These are phyloP conservation scores for Corythoichthys intestinalis DNA, from an alignment of 2,113 vertebrate genomes.

Conservation along the genomic window DNA sequence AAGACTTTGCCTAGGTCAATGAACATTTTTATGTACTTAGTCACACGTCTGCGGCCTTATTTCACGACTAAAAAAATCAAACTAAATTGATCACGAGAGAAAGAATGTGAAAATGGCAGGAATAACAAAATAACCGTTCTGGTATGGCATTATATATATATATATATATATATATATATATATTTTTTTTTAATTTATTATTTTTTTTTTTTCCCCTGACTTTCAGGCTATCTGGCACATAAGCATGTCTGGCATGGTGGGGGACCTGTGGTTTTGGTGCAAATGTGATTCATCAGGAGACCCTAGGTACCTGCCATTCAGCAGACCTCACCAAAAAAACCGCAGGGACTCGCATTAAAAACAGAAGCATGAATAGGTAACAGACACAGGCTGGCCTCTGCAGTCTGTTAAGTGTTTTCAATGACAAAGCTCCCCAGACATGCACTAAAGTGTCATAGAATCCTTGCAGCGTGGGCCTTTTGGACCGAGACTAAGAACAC, in stretches of 20 bases:
- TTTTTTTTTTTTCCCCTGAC: constrained; percentile 51
- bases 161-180: no score
- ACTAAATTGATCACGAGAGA: constrained; percentile 37
- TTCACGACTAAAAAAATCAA: constrained; percentile 38
- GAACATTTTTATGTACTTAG: constrained; percentile 13
- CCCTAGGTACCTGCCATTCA: constrained; percentile 53
- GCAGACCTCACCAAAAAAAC: constrained; percentile 38
- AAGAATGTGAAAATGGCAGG: constrained; percentile 41
- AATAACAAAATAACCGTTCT: constrained; percentile 16
- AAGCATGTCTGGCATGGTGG: constrained; percentile 51
- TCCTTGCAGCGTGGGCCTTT: constrained; percentile 38
- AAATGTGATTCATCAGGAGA: constrained; percentile 61
- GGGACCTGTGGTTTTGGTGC: constrained; percentile 64
- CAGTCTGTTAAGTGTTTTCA: constrained; percentile 70
- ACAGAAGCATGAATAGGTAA: constrained; percentile 33
- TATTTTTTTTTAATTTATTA: constrained; percentile 45
- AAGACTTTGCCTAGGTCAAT: constrained; percentile 30
- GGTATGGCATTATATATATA: constrained; percentile 31
- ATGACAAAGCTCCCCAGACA: constrained; percentile 55
- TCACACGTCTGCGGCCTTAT: constrained; percentile 18
- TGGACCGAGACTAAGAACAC: constrained; percentile 9
- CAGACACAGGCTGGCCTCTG: constrained; percentile 32
- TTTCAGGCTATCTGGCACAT: constrained; percentile 56
- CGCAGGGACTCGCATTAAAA: constrained; percentile 21
- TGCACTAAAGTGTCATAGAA: constrained; percentile 63